Evolutionary conservation across 1,140 invertebrate species (phyloP).

Genomic region (Cherax quadricarinatus): DNA sequence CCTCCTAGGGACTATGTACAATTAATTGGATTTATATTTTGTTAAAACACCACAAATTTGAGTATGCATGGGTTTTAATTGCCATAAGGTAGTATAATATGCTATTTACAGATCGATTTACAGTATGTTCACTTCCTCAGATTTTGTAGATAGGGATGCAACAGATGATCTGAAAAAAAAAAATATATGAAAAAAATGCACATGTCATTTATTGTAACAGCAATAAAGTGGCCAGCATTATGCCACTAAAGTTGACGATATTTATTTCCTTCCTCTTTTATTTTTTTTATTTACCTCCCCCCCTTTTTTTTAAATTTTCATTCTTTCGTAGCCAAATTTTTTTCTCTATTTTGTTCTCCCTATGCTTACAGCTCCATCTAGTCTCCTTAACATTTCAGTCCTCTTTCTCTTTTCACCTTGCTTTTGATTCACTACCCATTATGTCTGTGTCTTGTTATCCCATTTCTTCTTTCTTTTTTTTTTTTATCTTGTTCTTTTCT

Average conservation of each 20-base stretch:
- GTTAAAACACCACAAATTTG: not conserved
- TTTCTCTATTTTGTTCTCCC: not conserved
- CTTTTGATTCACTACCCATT: not conserved
- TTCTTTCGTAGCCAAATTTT: too few species aligned
- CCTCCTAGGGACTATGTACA: conserved; percentile 9
- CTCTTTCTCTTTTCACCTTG: not conserved
- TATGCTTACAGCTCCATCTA: too few species aligned
- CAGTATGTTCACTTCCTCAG: conserved; percentile 69
- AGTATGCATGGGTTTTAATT: not conserved
- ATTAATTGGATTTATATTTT: not conserved
- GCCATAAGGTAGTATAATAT: not conserved
- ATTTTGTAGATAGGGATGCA: conserved; percentile 68
- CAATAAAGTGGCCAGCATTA: too few species aligned
- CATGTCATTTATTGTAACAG: too few species aligned
- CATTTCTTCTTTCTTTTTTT: not conserved
- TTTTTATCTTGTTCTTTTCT: too few species aligned
- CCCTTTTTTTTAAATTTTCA: too few species aligned
- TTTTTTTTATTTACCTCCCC: too few species aligned
- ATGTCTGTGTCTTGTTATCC: too few species aligned
- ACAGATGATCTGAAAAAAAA: conserved; percentile 68
- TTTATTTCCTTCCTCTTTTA: too few species aligned
- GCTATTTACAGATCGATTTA: conserved; percentile 19
- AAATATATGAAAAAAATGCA: not conserved
- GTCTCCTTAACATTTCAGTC: not conserved
- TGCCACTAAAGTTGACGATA: too few species aligned